Evolutionary conservation across 2,888 invertebrate genomes (phyloP).

Genomic region (Lasioglossum leucozonium): DNA sequence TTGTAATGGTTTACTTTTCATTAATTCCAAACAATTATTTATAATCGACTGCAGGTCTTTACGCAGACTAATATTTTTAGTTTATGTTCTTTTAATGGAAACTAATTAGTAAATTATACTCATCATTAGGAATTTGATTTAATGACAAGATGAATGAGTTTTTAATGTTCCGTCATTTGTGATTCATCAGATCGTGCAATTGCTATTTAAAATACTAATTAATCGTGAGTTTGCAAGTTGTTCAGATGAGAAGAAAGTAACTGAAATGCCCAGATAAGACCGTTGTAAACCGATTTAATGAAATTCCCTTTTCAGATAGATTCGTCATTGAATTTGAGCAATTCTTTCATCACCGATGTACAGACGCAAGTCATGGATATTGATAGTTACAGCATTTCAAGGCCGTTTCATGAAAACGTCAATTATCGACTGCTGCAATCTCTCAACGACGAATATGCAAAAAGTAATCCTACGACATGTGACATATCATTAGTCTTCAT

Average conservation of each 20-base stretch:
- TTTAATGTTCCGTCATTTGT: not conserved
- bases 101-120: not conserved
- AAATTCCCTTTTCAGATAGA: constrained; percentile 75
- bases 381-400: constrained; percentile 77
- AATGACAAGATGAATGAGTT: not conserved
- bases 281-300: constrained; percentile 43
- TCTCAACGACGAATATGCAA: constrained; percentile 67
- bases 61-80: not conserved
- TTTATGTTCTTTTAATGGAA: not conserved
- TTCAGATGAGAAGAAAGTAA: not conserved
- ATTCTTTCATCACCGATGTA: constrained; percentile 75
- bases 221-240: not conserved
- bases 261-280: not conserved
- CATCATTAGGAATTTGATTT: not conserved
- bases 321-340: constrained; percentile 64
- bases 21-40: not conserved
- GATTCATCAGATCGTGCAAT: not conserved
- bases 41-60: not conserved
- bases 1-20: not conserved
- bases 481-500: not conserved
- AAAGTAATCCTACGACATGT: constrained; percentile 70
- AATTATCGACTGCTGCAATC: constrained; percentile 68
- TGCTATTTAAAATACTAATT: not conserved
- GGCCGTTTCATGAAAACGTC: constrained; percentile 71
- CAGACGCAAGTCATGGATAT: constrained; percentile 75